phyloP scores from a whole-genome alignment of 2,888 invertebrate genomes.

The Heliconius aoede region DNA sequence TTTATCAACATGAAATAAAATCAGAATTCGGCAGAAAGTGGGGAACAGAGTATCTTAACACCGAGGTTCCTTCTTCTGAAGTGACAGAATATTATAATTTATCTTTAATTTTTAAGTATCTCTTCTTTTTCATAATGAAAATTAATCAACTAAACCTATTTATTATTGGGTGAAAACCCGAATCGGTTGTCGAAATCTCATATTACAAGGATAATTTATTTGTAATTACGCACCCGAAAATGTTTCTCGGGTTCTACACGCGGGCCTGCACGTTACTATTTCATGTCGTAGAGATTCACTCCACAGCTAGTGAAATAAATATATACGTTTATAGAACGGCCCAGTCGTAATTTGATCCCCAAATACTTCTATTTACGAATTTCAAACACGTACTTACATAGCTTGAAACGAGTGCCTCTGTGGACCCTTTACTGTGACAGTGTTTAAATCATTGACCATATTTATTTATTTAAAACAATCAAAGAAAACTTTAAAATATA shows the following conservation, averaged over 20 bases:
- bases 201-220: slow-evolving; percentile 52
- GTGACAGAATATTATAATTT: too few species aligned
- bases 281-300: slow-evolving; percentile 52
- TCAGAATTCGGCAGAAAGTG: too few species aligned
- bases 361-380: slow-evolving; percentile 54
- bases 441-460: slow-evolving; percentile 64
- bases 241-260: slow-evolving; percentile 46
- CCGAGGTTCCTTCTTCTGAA: too few species aligned
- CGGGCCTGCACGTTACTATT: slow-evolving; percentile 50
- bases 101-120: too few species aligned
- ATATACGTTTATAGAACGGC: slow-evolving; percentile 35
- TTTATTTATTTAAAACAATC: not conserved
- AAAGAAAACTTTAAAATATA: not conserved
- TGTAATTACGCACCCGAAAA: slow-evolving; percentile 49
- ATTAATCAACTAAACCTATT: slow-evolving; percentile 44
- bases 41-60: too few species aligned
- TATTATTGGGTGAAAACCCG: slow-evolving; percentile 51
- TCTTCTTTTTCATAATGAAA: not conserved
- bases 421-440: slow-evolving; percentile 55
- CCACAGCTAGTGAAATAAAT: slow-evolving; percentile 40
- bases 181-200: slow-evolving; percentile 49
- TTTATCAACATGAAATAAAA: slow-evolving; percentile 53
- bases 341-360: slow-evolving; percentile 46
- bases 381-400: slow-evolving; percentile 55
- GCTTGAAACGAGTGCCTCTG: slow-evolving; percentile 48